Percentiles rank a stretch among this genome's conserved stretches.
Evolutionary conservation across 2,888 invertebrate genomes (phyloP).

Genomic region (Pyrrhosoma nymphula): DNA sequence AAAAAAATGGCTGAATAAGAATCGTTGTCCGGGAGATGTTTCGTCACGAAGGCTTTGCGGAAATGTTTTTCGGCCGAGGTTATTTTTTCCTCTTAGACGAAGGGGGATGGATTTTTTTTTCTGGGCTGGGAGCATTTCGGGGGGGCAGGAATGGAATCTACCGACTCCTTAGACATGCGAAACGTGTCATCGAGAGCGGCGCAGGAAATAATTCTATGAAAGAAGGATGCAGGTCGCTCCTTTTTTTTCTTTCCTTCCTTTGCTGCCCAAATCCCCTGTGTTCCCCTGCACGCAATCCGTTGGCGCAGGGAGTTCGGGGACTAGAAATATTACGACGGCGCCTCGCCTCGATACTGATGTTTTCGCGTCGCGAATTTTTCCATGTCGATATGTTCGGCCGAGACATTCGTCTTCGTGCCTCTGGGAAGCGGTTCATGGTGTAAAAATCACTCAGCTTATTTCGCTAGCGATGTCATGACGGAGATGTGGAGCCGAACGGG

Average conservation of each 20-base stretch:
- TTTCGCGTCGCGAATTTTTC: conserved; percentile 4
- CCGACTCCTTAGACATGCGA: conserved; percentile 15
- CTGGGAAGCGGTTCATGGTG: not conserved
- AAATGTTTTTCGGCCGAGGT: not conserved
- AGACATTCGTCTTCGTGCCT: not conserved
- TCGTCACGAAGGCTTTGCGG: conserved; percentile 57
- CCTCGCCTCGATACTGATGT: not conserved
- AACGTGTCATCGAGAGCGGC: conserved; percentile 35
- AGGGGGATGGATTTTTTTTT: not conserved
- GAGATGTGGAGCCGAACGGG: not conserved
- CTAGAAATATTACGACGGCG: not conserved
- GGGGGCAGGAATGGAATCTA: not conserved
- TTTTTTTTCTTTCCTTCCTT: not conserved
- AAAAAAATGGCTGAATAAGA: conserved; percentile 50
- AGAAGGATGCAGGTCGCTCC: not conserved
- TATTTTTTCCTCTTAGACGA: not conserved
- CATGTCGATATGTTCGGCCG: not conserved
- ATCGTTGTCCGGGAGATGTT: conserved; percentile 28
- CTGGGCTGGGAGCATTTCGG: too few species aligned
- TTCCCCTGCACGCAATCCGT: conserved; percentile 4
- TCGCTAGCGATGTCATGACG: not conserved
- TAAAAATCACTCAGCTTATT: not conserved
- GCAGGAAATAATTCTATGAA: conserved; percentile 57
- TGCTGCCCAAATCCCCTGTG: not conserved
- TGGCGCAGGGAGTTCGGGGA: not conserved